Percentiles rank a stretch among this genome's conserved stretches.
These are phyloP conservation scores for Lagodon rhomboides DNA, from an alignment of 2,797 vertebrate genomes.

Conservation along the genomic window DNA sequence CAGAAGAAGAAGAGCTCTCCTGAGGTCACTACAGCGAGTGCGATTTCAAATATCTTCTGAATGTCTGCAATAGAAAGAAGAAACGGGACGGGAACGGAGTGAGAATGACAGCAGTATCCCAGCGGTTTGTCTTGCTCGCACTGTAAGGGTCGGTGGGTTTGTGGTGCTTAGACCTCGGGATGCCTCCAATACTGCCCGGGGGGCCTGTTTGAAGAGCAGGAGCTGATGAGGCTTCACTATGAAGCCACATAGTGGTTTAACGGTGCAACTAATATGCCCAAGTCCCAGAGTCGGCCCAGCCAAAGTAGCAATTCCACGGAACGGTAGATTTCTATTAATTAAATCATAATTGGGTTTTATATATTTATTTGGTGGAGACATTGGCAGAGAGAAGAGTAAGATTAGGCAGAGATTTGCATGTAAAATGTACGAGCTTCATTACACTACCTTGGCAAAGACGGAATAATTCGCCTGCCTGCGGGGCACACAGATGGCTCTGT, in stretches of 20 bases:
- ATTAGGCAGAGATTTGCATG: slow-evolving; percentile 89
- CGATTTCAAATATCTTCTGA: slow-evolving; percentile 65
- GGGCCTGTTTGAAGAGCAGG: slow-evolving; percentile 80
- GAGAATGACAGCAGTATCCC: slow-evolving; percentile 62
- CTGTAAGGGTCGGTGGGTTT: slow-evolving; percentile 75
- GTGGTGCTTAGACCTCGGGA: slow-evolving; percentile 79
- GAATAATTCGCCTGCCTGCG: slow-evolving; percentile 87
- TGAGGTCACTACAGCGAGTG: slow-evolving; percentile 62
- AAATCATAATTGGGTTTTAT: slow-evolving; percentile 91
- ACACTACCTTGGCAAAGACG: slow-evolving; percentile 89
- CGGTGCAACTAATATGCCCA: slow-evolving; percentile 80
- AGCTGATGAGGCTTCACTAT: slow-evolving; percentile 80
- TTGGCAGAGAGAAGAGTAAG: slow-evolving; percentile 85
- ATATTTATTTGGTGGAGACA: slow-evolving; percentile 88
- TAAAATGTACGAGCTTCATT: slow-evolving; percentile 89
- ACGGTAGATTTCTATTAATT: slow-evolving; percentile 89
- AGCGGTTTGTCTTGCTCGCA: slow-evolving; percentile 66
- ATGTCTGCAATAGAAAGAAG: slow-evolving; percentile 57
- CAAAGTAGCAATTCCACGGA: slow-evolving; percentile 85
- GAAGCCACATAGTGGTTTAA: slow-evolving; percentile 78
- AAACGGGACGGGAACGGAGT: slow-evolving; percentile 38
- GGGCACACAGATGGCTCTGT: slow-evolving; percentile 90
- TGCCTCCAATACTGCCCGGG: slow-evolving; percentile 75
- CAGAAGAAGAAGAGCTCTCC: slow-evolving; percentile 68
- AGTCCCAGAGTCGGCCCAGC: slow-evolving; percentile 75